A percentile compares a stretch with the other conserved stretches of the same genome.
Evolutionary conservation across 2,888 invertebrate species (phyloP).

Genomic region (Drosophila falleni): DNA sequence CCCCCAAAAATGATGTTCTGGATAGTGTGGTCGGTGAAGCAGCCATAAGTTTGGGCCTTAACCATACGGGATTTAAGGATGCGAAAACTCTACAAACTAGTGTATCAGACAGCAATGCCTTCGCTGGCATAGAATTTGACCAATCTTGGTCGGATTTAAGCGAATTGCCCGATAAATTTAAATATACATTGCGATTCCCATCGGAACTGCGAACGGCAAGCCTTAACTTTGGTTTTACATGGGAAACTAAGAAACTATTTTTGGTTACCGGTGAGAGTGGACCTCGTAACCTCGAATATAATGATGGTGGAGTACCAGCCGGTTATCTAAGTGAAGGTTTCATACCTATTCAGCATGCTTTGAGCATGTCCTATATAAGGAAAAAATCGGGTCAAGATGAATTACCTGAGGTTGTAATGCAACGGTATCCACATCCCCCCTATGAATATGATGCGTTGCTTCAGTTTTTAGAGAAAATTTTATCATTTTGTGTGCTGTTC

Average conservation of each 20-base stretch:
- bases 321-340: slow-evolving; percentile 88
- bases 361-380: slow-evolving; percentile 85
- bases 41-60: slow-evolving; percentile 55
- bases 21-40: slow-evolving; percentile 83
- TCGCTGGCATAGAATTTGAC: slow-evolving; percentile 88
- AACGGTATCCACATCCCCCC: slow-evolving; percentile 91
- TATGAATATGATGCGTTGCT: slow-evolving; percentile 90
- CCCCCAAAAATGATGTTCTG: slow-evolving; percentile 85
- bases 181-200: slow-evolving; percentile 88
- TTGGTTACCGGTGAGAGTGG: slow-evolving; percentile 88
- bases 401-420: slow-evolving; percentile 78
- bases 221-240: slow-evolving; percentile 80
- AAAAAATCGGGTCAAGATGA: slow-evolving; percentile 34
- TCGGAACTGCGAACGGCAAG: slow-evolving; percentile 87
- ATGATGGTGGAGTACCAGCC: slow-evolving; percentile 88
- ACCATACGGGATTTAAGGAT: slow-evolving; percentile 39
- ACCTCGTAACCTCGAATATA: slow-evolving; percentile 87
- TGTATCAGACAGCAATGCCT: slow-evolving; percentile 45
- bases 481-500: slow-evolving; percentile 90
- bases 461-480: slow-evolving; percentile 86
- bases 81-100: slow-evolving; percentile 51
- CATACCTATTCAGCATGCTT: slow-evolving; percentile 88
- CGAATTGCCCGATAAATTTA: slow-evolving; percentile 86
- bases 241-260: slow-evolving; percentile 90
- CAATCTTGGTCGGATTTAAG: slow-evolving; percentile 77